These are phyloP conservation scores for Candoia aspera DNA, from an alignment of 2,113 vertebrate species.

Conservation along the genomic window DNA sequence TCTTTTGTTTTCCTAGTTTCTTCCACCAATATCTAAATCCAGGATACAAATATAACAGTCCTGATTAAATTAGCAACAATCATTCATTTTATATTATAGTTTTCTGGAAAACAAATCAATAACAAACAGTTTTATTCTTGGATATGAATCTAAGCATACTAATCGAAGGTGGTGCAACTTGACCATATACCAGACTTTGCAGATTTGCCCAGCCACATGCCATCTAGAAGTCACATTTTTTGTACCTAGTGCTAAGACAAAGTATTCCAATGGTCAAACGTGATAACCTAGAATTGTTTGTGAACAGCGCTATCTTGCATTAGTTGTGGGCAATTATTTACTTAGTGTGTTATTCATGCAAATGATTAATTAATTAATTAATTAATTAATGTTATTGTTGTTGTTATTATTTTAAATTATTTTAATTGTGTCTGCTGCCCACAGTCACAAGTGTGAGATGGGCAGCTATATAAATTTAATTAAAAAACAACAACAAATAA, in stretches of 20 bases:
- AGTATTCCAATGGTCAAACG: neutral
- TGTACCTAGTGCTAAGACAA: neutral
- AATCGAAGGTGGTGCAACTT: neutral
- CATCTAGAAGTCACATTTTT: neutral
- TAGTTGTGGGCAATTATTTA: neutral
- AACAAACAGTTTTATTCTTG: neutral
- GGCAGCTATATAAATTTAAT: neutral
- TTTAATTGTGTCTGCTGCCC: neutral
- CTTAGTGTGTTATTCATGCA: neutral
- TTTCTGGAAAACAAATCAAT: neutral
- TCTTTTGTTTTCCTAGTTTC: neutral
- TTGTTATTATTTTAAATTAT: neutral
- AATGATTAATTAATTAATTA: neutral
- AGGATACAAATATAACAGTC: neutral
- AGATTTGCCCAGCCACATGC: neutral
- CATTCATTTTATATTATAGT: neutral
- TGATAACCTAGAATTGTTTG: neutral
- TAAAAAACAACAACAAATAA: neutral
- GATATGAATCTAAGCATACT: neutral
- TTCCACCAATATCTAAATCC: neutral
- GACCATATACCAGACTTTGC: neutral
- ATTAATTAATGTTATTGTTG: neutral
- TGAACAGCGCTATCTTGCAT: neutral
- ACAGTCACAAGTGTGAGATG: neutral
- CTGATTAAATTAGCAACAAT: neutral